A percentile compares a stretch with the other conserved stretches of the same genome.
Evolutionary conservation across 2,113 vertebrate genomes (phyloP).

Genomic region (Cephalopholis sonnerati): DNA sequence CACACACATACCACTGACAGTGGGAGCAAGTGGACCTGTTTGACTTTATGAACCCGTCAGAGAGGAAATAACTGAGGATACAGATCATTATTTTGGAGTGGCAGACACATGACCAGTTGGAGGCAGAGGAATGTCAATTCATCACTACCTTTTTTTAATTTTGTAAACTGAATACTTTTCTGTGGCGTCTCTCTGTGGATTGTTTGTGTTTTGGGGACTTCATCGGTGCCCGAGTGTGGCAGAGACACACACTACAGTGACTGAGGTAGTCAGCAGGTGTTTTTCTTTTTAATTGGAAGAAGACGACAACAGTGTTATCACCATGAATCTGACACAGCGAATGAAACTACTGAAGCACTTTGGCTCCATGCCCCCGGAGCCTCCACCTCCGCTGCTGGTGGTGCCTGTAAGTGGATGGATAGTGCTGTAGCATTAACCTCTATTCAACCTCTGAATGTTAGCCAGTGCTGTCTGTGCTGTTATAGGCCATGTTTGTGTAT

Average conservation of each 20-base stretch:
- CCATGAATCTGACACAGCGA: slow-evolving; percentile 76
- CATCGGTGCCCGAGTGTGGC: background rate
- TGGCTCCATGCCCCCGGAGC: slow-evolving; percentile 71
- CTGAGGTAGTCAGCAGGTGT: background rate
- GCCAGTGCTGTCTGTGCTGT: background rate
- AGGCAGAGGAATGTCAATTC: background rate
- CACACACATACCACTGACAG: slow-evolving; percentile 43
- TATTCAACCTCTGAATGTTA: background rate
- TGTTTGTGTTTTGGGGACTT: background rate
- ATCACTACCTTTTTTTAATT: background rate
- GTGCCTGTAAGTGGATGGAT: slow-evolving; percentile 77
- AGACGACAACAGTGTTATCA: background rate
- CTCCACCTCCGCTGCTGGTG: slow-evolving; percentile 70
- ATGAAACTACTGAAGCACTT: slow-evolving; percentile 79
- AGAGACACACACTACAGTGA: slow-evolving; percentile 7
- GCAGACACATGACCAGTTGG: background rate
- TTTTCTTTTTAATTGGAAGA: background rate
- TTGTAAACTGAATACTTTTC: background rate
- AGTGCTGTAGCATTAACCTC: background rate
- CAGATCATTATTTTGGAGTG: background rate
- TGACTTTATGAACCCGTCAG: slow-evolving; percentile 18
- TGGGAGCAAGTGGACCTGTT: slow-evolving; percentile 46
- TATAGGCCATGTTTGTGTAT: background rate
- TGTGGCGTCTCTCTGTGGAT: slow-evolving; percentile 9
- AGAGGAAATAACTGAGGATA: slow-evolving; percentile 5